Evolutionary conservation across 2,888 invertebrate species (phyloP).

Genomic region (Helleia helle): DNA sequence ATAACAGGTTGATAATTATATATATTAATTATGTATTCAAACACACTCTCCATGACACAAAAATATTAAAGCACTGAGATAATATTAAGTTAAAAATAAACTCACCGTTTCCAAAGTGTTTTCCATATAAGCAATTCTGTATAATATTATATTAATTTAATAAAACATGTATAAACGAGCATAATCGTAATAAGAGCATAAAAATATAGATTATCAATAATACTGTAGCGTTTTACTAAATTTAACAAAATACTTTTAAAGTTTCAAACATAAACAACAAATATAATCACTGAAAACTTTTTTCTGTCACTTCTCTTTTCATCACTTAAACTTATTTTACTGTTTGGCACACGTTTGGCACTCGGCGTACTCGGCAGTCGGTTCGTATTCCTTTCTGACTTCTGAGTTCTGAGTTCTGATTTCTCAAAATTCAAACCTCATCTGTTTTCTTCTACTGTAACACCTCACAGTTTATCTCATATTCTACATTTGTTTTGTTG

Average conservation of each 20-base stretch:
- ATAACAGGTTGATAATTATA: too few relatives aligned
- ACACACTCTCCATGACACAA: too few relatives aligned
- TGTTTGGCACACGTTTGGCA: too few relatives aligned
- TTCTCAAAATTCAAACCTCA: too few relatives aligned
- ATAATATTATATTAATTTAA: conserved; percentile 17
- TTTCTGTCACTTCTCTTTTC: not conserved
- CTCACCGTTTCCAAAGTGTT: conserved; percentile 21
- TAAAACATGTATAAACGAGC: conserved; percentile 12
- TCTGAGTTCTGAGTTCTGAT: not conserved
- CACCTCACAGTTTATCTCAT: too few relatives aligned
- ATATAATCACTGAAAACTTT: not conserved
- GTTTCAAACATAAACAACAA: not conserved
- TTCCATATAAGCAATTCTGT: conserved; percentile 21
- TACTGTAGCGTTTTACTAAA: not conserved
- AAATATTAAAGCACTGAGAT: too few relatives aligned
- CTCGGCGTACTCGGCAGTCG: too few relatives aligned
- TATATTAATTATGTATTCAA: too few relatives aligned
- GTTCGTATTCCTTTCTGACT: too few relatives aligned
- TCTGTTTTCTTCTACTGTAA: too few relatives aligned
- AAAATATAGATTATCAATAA: not conserved
- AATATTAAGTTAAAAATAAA: conserved; percentile 3
- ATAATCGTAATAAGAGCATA: not conserved
- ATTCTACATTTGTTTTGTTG: too few relatives aligned
- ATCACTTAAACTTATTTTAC: not conserved
- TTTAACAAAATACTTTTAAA: not conserved